phyloP scores from a whole-genome alignment of 2,888 invertebrate genomes.

The Nemapogon koenigi region DNA sequence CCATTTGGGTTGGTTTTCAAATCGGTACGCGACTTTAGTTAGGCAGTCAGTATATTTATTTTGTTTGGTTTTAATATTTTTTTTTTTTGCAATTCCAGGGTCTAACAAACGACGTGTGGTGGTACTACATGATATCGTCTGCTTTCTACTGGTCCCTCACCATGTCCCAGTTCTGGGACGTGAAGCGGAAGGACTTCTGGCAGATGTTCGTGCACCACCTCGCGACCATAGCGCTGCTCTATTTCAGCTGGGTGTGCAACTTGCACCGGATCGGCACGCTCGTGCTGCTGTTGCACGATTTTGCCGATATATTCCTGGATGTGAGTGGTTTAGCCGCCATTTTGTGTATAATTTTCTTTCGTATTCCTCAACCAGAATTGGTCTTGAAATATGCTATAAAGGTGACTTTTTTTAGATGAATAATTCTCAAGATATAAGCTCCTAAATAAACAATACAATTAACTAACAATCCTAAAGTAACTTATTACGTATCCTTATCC shows the following conservation, averaged over 20 bases:
- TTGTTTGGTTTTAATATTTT: too few relatives aligned
- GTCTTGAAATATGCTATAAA: too few relatives aligned
- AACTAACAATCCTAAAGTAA: too few relatives aligned
- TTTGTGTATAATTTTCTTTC: background rate
- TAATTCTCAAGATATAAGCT: too few relatives aligned
- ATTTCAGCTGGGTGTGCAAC: constrained; percentile 95
- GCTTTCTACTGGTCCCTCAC: constrained; percentile 96
- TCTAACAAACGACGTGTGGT: constrained; percentile 84
- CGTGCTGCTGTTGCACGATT: constrained; percentile 86
- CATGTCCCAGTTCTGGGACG: constrained; percentile 92
- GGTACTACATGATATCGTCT: constrained; percentile 96
- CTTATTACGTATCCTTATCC: too few relatives aligned
- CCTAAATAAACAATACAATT: too few relatives aligned
- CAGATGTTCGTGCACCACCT: constrained; percentile 99
- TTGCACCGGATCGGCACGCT: constrained; percentile 90
- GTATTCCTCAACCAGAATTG: background rate
- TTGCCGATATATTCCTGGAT: constrained; percentile 89
- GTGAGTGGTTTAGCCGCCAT: constrained; percentile 38
- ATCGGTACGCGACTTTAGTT: too few relatives aligned
- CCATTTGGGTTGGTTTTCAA: too few relatives aligned
- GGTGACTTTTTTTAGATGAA: too few relatives aligned
- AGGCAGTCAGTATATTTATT: too few relatives aligned
- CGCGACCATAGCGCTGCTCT: constrained; percentile 88
- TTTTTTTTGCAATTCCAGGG: constrained; percentile 61
- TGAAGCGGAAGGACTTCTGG: constrained; percentile 94